phyloP scores from a whole-genome alignment of 2,888 invertebrate genomes.

The Bombyx huttoni region DNA sequence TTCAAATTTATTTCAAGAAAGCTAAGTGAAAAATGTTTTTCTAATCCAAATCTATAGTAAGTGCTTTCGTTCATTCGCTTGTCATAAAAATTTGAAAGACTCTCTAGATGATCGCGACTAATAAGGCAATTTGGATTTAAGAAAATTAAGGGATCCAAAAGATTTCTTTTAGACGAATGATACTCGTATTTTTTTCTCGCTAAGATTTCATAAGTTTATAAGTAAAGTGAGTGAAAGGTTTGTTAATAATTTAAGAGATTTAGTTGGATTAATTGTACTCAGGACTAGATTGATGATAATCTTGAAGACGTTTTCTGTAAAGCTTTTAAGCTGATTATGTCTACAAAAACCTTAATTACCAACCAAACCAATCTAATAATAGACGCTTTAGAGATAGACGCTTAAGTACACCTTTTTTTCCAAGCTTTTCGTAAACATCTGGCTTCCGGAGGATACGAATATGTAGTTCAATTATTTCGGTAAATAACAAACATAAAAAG shows the following conservation, averaged over 20 bases:
- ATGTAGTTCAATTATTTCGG: too few species aligned
- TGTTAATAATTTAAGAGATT: background rate
- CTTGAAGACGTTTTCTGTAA: background rate
- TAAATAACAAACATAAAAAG: too few species aligned
- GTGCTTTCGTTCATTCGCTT: background rate
- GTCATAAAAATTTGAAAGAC: conserved; percentile 11
- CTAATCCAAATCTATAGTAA: background rate
- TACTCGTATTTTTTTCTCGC: background rate
- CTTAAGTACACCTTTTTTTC: too few species aligned
- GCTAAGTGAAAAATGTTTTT: too few species aligned
- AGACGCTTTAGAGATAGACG: too few species aligned
- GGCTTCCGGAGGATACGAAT: too few species aligned
- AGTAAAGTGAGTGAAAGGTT: background rate
- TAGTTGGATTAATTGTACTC: background rate
- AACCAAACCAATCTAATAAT: too few species aligned
- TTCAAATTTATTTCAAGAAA: too few species aligned
- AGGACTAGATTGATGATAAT: background rate
- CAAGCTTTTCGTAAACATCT: too few species aligned
- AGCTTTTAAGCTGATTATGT: too few species aligned
- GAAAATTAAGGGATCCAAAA: conserved; percentile 6
- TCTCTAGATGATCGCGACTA: conserved; percentile 8
- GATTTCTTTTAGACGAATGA: conserved; percentile 6
- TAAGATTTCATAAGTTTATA: background rate
- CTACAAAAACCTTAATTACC: too few species aligned
- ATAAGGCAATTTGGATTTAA: conserved; percentile 13